phyloP scores from a whole-genome alignment of 2,113 vertebrate genomes.

The Megaceryle maxima region DNA sequence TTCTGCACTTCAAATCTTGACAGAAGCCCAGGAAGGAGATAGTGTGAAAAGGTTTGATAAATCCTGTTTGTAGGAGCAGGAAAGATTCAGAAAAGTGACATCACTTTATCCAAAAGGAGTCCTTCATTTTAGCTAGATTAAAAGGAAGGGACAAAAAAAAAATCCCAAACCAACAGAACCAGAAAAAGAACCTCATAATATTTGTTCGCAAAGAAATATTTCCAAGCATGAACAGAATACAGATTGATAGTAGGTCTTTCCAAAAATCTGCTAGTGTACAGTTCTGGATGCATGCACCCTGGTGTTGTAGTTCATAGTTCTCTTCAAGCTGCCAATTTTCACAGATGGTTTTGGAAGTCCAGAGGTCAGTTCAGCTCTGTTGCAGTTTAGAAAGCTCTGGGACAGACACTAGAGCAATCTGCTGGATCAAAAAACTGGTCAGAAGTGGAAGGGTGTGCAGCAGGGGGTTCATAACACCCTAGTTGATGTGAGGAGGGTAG shows the following conservation, averaged over 20 bases:
- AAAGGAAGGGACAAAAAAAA: background rate
- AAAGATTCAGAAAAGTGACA: background rate
- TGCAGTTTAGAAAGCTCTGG: background rate
- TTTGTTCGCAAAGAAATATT: slow-evolving; percentile 8
- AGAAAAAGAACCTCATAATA: background rate
- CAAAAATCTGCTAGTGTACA: background rate
- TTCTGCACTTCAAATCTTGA: background rate
- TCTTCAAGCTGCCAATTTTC: slow-evolving; percentile 39
- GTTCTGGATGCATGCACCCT: background rate
- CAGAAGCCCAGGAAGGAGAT: background rate
- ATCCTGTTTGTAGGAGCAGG: background rate
- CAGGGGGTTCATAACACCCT: background rate
- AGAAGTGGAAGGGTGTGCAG: background rate
- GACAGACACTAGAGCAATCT: background rate
- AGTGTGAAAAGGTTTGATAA: slow-evolving; percentile 24
- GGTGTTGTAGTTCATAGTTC: background rate
- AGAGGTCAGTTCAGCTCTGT: background rate
- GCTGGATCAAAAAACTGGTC: background rate
- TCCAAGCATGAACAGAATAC: background rate
- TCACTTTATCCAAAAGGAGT: background rate
- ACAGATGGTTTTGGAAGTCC: slow-evolving; percentile 8
- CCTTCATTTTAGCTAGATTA: background rate
- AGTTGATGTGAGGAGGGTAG: background rate
- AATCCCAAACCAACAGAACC: background rate
- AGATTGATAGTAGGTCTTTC: background rate